phyloP scores from a whole-genome alignment of 2,888 invertebrate genomes.

The Chirona hameri region DNA sequence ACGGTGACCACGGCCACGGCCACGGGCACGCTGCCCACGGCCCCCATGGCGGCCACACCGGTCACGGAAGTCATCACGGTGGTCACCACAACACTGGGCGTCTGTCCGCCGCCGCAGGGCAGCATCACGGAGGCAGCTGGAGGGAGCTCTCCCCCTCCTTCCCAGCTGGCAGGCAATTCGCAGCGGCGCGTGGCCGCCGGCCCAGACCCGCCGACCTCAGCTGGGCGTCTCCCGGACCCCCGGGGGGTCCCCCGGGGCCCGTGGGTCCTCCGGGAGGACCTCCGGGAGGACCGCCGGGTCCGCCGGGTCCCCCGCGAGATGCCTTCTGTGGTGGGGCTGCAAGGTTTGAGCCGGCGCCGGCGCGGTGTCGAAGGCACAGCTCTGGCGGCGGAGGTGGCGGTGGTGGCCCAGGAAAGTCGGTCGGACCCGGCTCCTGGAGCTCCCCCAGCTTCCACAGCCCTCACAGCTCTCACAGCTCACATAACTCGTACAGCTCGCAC shows the following conservation, averaged over 20 bases:
- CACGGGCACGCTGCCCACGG: slow-evolving; percentile 9
- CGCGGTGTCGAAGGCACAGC: neutral
- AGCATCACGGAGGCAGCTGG: too few relatives aligned
- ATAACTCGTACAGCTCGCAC: slow-evolving; percentile 37
- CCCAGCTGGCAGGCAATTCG: slow-evolving; percentile 31
- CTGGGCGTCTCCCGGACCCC: neutral
- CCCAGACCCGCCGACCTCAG: neutral
- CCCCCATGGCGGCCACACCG: neutral
- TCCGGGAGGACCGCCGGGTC: neutral
- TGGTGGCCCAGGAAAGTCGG: neutral
- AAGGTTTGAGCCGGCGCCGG: slow-evolving; percentile 34
- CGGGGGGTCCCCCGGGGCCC: neutral
- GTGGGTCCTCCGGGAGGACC: neutral
- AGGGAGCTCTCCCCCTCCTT: too few relatives aligned
- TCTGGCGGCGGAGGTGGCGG: neutral
- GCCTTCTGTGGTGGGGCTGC: neutral
- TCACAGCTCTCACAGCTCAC: slow-evolving; percentile 45
- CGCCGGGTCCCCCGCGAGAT: too few relatives aligned
- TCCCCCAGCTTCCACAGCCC: slow-evolving; percentile 35
- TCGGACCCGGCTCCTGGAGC: neutral
- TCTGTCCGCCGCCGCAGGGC: too few relatives aligned
- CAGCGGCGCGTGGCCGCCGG: slow-evolving; percentile 25
- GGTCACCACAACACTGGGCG: too few relatives aligned
- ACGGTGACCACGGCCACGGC: slow-evolving; percentile 32
- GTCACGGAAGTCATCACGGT: too few relatives aligned